These are phyloP conservation scores for Bathynomus jamesi DNA, from an alignment of 1,140 invertebrate species.

Conservation along the genomic window DNA sequence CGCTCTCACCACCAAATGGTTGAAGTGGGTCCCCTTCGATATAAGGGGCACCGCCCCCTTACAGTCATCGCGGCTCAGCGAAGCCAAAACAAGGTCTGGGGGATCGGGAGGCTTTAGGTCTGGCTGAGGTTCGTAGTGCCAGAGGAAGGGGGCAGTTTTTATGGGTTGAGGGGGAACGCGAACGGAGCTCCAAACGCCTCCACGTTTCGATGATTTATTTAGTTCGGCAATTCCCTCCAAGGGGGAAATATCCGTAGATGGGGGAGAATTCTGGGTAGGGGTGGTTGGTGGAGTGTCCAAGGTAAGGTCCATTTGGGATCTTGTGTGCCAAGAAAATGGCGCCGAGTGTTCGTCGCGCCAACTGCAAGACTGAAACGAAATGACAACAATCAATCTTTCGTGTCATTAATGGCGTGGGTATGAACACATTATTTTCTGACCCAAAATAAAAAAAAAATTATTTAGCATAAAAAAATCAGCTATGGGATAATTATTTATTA, in stretches of 20 bases:
- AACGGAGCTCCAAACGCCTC: too few species aligned
- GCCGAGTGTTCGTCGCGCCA: constrained; percentile 68
- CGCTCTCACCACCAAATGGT: constrained; percentile 6
- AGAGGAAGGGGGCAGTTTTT: constrained; percentile 22
- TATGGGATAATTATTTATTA: too few species aligned
- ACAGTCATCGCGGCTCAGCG: constrained; percentile 9
- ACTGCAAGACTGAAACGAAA: constrained; percentile 37
- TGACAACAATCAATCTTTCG: too few species aligned
- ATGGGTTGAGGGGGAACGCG: constrained; percentile 9
- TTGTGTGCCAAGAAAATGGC: constrained; percentile 68
- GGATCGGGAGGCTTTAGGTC: constrained; percentile 18
- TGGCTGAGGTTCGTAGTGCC: constrained; percentile 33
- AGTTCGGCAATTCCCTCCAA: not conserved
- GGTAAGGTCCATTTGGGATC: constrained; percentile 64
- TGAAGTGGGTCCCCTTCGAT: constrained; percentile 7
- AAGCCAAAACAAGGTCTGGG: constrained; percentile 10
- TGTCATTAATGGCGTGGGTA: too few species aligned
- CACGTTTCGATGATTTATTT: constrained; percentile 7
- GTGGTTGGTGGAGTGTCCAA: constrained; percentile 39
- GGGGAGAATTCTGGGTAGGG: constrained; percentile 21
- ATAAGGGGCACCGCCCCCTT: constrained; percentile 14
- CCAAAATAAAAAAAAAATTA: too few species aligned
- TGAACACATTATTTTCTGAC: too few species aligned
- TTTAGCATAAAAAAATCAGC: too few species aligned
- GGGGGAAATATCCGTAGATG: not conserved